Conservation (phyloP, 1,140 invertebrate species). For the Nilaparvata lugens region DNA sequence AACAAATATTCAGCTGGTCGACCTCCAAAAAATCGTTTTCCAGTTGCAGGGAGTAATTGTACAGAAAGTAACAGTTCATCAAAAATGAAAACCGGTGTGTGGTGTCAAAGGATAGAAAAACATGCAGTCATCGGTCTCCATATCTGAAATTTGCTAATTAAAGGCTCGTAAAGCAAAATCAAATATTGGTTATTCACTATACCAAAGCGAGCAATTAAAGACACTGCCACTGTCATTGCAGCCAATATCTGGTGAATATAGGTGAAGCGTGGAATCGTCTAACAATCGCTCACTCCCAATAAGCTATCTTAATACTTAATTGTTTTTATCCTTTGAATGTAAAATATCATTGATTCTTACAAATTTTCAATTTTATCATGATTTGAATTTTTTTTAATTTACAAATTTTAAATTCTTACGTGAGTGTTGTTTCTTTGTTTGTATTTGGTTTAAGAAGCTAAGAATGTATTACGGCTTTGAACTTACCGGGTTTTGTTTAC, state of each 20-base stretch:
- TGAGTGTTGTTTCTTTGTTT: too few relatives aligned
- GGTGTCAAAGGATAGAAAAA: slow-evolving; percentile 91
- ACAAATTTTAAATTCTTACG: too few relatives aligned
- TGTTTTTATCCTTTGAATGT: too few relatives aligned
- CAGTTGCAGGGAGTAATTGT: slow-evolving; percentile 85
- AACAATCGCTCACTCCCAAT: too few relatives aligned
- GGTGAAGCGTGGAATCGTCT: too few relatives aligned
- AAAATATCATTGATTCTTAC: too few relatives aligned
- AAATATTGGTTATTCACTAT: slow-evolving; percentile 62
- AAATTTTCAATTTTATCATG: too few relatives aligned
- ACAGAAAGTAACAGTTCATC: slow-evolving; percentile 96
- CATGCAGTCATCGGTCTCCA: slow-evolving; percentile 89
- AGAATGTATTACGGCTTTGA: too few relatives aligned
- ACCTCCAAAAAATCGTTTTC: slow-evolving; percentile 77
- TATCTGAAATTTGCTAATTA: slow-evolving; percentile 73
- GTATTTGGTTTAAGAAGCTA: too few relatives aligned
- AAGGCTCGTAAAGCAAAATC: slow-evolving; percentile 58
- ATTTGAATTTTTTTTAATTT: too few relatives aligned
- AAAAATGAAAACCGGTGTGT: slow-evolving; percentile 89
- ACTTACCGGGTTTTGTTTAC: too few relatives aligned
- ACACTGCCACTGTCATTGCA: slow-evolving; percentile 83
- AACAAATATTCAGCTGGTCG: slow-evolving; percentile 94
- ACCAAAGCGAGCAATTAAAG: slow-evolving; percentile 78
- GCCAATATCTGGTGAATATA: slow-evolving; percentile 85
- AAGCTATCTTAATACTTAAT: too few relatives aligned